Evolutionary conservation across 2,888 invertebrate species (phyloP).

Genomic region (Criorhina ranunculi): DNA sequence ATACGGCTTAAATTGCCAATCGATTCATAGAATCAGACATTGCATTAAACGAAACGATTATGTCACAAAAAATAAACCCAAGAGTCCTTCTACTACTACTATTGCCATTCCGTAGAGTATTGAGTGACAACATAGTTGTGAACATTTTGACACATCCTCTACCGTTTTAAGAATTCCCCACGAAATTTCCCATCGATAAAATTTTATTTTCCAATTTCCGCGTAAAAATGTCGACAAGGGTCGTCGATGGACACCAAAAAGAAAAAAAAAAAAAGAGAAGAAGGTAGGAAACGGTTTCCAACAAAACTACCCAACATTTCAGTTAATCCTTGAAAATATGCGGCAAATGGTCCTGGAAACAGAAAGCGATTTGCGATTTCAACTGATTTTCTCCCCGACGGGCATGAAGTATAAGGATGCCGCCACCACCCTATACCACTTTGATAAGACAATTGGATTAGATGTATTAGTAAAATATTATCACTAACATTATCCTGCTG

Average conservation of each 20-base stretch:
- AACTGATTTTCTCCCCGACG: constrained; percentile 23
- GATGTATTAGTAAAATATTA: constrained; percentile 53
- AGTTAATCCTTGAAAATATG: constrained; percentile 29
- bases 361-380: constrained; percentile 45
- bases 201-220: constrained; percentile 75
- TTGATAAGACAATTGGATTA: constrained; percentile 42
- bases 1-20: constrained; percentile 38
- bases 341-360: constrained; percentile 23
- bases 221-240: constrained; percentile 24
- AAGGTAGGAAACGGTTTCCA: constrained; percentile 43
- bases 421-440: not conserved
- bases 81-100: not conserved
- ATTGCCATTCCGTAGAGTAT: constrained; percentile 1
- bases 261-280: not conserved
- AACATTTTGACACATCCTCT: constrained; percentile 48
- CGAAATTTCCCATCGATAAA: constrained; percentile 55
- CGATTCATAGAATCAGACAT: constrained; percentile 36
- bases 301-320: constrained; percentile 34
- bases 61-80: constrained; percentile 20
- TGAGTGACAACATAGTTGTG: constrained; percentile 55
- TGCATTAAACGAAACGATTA: constrained; percentile 53
- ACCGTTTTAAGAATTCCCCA: constrained; percentile 9
- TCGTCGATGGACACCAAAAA: not conserved
- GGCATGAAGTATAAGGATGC: not conserved
- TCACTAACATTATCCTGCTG: constrained; percentile 27